These are phyloP conservation scores for Polia nebulosa DNA, from an alignment of 2,888 invertebrate genomes.

Conservation along the genomic window DNA sequence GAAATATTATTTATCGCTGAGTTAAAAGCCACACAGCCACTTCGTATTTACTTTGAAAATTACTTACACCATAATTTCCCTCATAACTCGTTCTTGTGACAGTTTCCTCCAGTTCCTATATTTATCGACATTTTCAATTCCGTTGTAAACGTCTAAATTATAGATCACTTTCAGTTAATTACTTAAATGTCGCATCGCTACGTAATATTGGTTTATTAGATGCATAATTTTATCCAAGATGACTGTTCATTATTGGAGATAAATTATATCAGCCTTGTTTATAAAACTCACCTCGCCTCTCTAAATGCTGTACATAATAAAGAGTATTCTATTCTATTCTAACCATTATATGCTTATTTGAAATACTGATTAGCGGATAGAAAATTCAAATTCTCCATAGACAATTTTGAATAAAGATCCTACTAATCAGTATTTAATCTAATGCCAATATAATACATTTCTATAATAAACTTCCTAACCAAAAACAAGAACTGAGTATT, in stretches of 20 bases:
- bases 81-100: constrained; percentile 49
- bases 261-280: no score
- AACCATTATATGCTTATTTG: no score
- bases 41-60: constrained; percentile 56
- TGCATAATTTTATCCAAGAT: constrained; percentile 25
- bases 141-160: constrained; percentile 35
- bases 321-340: no score
- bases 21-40: constrained; percentile 8
- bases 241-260: constrained; percentile 7
- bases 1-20: constrained; percentile 11
- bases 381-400: no score
- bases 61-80: constrained; percentile 47
- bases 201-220: constrained; percentile 17
- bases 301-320: no score
- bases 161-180: constrained; percentile 52
- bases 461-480: no score
- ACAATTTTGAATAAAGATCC: no score
- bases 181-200: constrained; percentile 20
- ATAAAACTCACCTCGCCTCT: no score
- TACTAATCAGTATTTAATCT: no score
- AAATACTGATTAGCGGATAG: no score
- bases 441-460: no score
- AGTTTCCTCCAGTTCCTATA: constrained; percentile 48
- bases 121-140: constrained; percentile 56
- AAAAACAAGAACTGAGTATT: no score